A percentile compares a stretch with the other conserved stretches of the same genome.
phyloP scores from a whole-genome alignment of 1,140 invertebrate genomes.

The Sminthurinus signatus region DNA sequence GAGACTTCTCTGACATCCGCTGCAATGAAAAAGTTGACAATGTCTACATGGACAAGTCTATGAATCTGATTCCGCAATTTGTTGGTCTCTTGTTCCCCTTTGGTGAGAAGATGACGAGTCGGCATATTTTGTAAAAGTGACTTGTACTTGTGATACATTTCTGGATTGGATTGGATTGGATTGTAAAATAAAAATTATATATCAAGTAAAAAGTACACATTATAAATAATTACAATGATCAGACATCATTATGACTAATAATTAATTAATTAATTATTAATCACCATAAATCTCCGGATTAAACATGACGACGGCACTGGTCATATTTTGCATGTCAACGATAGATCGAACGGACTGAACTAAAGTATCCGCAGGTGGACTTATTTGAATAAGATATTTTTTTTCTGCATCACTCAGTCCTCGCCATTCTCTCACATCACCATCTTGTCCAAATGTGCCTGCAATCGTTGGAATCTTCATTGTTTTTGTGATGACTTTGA shows the following conservation, averaged over 20 bases:
- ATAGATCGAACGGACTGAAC: constrained; percentile 73
- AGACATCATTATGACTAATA: constrained; percentile 8
- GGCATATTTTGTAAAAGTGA: constrained; percentile 78
- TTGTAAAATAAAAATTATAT: too few species aligned
- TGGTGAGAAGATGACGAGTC: constrained; percentile 66
- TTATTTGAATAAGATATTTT: constrained; percentile 48
- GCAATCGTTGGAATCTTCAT: constrained; percentile 64
- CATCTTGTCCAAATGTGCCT: constrained; percentile 62
- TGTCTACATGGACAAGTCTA: constrained; percentile 67
- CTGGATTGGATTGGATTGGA: constrained; percentile 44
- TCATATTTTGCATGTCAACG: constrained; percentile 71
- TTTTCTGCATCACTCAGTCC: constrained; percentile 18
- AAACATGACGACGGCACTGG: constrained; percentile 82
- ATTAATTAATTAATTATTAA: not conserved
- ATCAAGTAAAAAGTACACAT: too few species aligned
- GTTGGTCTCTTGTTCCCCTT: constrained; percentile 53
- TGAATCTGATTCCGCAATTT: constrained; percentile 53
- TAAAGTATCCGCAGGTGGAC: constrained; percentile 73
- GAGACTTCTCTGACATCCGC: constrained; percentile 49
- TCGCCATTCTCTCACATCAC: constrained; percentile 55
- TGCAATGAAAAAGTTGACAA: constrained; percentile 76
- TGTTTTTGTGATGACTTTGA: constrained; percentile 70
- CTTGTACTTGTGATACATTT: constrained; percentile 89
- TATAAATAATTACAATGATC: not conserved
- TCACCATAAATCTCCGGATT: constrained; percentile 70